A percentile compares a stretch with the other conserved stretches of the same genome.
These are phyloP conservation scores for Neopipo cinnamomea DNA, from an alignment of 2,113 vertebrate species.

Conservation along the genomic window DNA sequence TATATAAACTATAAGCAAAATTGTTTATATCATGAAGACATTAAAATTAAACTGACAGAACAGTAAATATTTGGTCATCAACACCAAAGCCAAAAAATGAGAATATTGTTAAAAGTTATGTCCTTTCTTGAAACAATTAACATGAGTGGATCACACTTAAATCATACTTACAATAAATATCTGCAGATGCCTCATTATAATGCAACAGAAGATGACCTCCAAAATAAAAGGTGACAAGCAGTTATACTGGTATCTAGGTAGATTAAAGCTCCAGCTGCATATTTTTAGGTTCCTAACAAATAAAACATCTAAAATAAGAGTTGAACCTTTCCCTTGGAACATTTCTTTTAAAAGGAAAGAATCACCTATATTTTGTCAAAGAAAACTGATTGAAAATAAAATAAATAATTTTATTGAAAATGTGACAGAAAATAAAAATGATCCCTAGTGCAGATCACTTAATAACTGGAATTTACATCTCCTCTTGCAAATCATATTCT, in stretches of 20 bases:
- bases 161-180: background rate
- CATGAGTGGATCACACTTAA: background rate
- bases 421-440: background rate
- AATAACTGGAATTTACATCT: background rate
- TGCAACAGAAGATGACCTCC: background rate
- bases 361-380: background rate
- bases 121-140: background rate
- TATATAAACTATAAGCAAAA: background rate
- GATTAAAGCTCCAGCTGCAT: background rate
- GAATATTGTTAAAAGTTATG: background rate
- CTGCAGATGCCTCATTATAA: background rate
- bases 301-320: background rate
- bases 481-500: background rate
- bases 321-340: background rate
- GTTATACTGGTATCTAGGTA: background rate
- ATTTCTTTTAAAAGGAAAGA: background rate
- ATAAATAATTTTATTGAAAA: background rate
- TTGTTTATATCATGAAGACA: background rate
- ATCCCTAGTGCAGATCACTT: background rate
- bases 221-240: background rate
- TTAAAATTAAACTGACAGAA: background rate
- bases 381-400: background rate
- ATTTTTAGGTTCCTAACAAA: background rate
- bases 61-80: background rate
- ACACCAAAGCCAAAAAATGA: background rate